These are phyloP conservation scores for Acanthornis magna DNA, from an alignment of 2,797 vertebrate species.

Conservation along the genomic window DNA sequence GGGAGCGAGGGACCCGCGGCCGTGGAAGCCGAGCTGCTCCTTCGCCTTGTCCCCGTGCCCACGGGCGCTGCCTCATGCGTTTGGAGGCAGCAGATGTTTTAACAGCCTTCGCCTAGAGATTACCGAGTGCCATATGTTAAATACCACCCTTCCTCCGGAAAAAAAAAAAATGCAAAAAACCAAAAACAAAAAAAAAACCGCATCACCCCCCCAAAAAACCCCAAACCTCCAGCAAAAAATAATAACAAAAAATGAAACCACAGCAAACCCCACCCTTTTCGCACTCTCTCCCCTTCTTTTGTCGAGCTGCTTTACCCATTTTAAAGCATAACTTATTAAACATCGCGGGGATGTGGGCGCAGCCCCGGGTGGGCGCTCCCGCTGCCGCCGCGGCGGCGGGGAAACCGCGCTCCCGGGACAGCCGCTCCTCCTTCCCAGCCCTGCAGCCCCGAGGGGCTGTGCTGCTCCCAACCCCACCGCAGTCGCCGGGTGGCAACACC, in stretches of 20 bases:
- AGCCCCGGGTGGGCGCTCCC: neutral
- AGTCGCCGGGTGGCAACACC: neutral
- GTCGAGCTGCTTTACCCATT: neutral
- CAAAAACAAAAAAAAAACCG: neutral
- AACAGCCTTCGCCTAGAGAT: slow-evolving; percentile 19
- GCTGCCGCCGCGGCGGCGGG: neutral
- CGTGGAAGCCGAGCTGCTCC: neutral
- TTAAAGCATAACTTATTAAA: neutral
- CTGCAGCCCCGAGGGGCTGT: neutral
- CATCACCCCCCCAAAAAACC: accelerated
- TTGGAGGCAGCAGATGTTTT: slow-evolving; percentile 31
- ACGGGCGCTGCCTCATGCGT: neutral
- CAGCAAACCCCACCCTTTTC: neutral
- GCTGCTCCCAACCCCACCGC: neutral
- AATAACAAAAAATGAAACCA: neutral
- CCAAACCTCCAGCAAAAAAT: neutral
- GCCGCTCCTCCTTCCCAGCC: neutral
- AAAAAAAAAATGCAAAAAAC: neutral
- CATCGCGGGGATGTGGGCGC: neutral
- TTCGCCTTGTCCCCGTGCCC: neutral
- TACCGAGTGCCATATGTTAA: slow-evolving; percentile 56
- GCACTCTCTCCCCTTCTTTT: neutral
- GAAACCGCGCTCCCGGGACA: neutral
- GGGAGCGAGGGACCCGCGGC: neutral
- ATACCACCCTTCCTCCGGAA: neutral